Evolutionary conservation across 2,797 vertebrate species (phyloP).

Genomic region (Threskiornis aethiopicus): DNA sequence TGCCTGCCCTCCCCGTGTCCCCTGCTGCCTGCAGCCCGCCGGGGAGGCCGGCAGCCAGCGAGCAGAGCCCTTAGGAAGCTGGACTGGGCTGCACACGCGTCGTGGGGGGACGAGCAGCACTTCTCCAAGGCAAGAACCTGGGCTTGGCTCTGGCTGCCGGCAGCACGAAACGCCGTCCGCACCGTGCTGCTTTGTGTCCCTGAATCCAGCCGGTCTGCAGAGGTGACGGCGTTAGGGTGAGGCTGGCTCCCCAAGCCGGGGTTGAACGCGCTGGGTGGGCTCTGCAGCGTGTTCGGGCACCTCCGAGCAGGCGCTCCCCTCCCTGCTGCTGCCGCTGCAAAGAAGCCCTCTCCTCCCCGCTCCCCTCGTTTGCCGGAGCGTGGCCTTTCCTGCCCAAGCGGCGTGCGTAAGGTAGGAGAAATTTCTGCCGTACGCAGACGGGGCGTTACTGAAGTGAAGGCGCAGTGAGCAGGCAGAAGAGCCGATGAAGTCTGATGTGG

Average conservation of each 20-base stretch:
- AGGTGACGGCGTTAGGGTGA: fast-evolving
- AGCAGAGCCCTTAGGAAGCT: background rate
- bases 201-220: background rate
- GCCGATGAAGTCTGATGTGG: background rate
- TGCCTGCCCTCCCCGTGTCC: background rate
- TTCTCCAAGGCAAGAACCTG: fast-evolving
- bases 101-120: fast-evolving
- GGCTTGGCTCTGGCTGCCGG: background rate
- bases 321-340: fast-evolving
- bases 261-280: fast-evolving
- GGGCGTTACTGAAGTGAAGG: background rate
- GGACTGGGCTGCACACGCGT: background rate
- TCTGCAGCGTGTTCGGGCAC: fast-evolving
- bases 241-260: background rate
- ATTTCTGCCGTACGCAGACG: fast-evolving
- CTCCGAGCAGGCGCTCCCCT: background rate
- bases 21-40: background rate
- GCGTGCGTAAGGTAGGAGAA: background rate
- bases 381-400: background rate
- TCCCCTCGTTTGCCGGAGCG: fast-evolving
- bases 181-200: background rate
- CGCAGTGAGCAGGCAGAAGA: background rate
- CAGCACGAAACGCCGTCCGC: fast-evolving
- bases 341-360: too few species aligned
- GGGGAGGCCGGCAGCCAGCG: background rate